A percentile compares a stretch with the other conserved stretches of the same genome.
These are phyloP conservation scores for Orchestes rusci DNA, from an alignment of 2,888 invertebrate species.

Conservation along the genomic window DNA sequence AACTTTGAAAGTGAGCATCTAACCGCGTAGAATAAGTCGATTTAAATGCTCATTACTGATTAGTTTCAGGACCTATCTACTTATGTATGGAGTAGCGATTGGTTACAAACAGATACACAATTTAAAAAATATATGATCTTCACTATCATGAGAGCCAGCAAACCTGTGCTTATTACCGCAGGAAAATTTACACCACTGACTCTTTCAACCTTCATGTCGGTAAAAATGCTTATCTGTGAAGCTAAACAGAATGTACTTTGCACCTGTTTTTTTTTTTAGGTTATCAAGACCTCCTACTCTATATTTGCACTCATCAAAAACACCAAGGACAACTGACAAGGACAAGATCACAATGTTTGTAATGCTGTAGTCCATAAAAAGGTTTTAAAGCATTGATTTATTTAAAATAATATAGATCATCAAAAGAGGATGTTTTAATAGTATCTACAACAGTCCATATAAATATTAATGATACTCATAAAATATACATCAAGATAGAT, in stretches of 20 bases:
- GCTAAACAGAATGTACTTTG: not conserved
- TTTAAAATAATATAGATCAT: no score
- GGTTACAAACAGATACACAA: conserved; percentile 32
- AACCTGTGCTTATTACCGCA: conserved; percentile 36
- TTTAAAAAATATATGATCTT: conserved; percentile 36
- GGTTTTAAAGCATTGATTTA: no score
- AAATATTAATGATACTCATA: no score
- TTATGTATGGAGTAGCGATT: conserved; percentile 37
- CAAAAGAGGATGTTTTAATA: no score
- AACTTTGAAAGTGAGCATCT: conserved; percentile 35
- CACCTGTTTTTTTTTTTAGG: conserved; percentile 27
- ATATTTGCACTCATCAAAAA: conserved; percentile 35
- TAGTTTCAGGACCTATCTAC: conserved; percentile 35
- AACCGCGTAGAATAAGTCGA: no score
- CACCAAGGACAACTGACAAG: no score
- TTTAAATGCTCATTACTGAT: no score
- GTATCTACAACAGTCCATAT: no score
- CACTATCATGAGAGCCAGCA: conserved; percentile 37
- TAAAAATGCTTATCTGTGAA: conserved; percentile 18
- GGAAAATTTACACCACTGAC: conserved; percentile 40
- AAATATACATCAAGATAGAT: not conserved
- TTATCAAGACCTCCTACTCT: conserved; percentile 35
- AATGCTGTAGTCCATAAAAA: no score
- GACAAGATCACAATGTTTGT: no score
- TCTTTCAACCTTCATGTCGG: conserved; percentile 36